These are phyloP conservation scores for Bufotes viridis DNA, from an alignment of 2,797 vertebrate genomes.

Conservation along the genomic window DNA sequence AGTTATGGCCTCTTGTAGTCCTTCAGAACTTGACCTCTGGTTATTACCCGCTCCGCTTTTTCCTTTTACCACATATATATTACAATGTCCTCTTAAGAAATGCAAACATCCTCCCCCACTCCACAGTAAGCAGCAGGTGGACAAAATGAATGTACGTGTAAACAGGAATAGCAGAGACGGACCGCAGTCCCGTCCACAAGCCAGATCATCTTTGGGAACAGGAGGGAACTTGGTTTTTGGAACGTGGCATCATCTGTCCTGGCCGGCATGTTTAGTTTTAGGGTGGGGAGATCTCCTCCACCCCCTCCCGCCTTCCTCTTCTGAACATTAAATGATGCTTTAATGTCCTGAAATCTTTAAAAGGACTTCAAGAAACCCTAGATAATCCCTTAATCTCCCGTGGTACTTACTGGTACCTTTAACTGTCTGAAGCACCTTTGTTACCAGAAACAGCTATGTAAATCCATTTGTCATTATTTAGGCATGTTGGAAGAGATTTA, in stretches of 20 bases:
- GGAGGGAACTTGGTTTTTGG: neutral
- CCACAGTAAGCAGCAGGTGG: slow-evolving; percentile 24
- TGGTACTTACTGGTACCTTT: slow-evolving; percentile 36
- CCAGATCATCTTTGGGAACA: neutral
- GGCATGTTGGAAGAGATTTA: slow-evolving; percentile 46
- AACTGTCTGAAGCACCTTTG: slow-evolving; percentile 15
- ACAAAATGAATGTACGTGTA: neutral
- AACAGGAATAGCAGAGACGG: neutral
- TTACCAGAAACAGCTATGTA: neutral
- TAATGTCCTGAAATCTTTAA: slow-evolving; percentile 48
- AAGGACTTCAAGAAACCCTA: slow-evolving; percentile 41
- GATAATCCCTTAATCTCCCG: slow-evolving; percentile 55
- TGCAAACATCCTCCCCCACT: slow-evolving; percentile 33
- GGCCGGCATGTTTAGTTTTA: slow-evolving; percentile 24
- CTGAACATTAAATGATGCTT: slow-evolving; percentile 39
- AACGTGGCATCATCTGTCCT: slow-evolving; percentile 16
- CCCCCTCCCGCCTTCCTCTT: neutral
- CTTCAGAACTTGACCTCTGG: neutral
- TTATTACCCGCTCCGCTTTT: neutral
- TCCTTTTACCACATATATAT: slow-evolving; percentile 9
- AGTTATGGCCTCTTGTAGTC: neutral
- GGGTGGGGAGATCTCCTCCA: slow-evolving; percentile 22
- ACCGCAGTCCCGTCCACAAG: neutral
- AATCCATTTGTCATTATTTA: slow-evolving; percentile 24
- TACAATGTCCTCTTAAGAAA: neutral